phyloP scores from a whole-genome alignment of 2,113 vertebrate species.

The Nothocercus julius region DNA sequence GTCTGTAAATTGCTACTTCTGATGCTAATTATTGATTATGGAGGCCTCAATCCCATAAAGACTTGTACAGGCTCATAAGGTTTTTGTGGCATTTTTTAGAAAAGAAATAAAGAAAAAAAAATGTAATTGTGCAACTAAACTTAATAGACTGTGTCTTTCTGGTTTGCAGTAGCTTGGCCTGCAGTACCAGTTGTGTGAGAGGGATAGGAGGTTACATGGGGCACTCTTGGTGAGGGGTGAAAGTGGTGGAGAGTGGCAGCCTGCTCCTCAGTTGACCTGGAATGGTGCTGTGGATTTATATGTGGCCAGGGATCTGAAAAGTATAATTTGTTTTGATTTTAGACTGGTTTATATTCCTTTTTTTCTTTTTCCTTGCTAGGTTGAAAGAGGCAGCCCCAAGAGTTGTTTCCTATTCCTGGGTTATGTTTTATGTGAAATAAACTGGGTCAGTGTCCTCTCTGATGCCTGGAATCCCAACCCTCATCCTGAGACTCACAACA shows the following conservation, averaged over 20 bases:
- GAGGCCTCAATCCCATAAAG: no score
- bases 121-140: background rate
- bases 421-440: slow-evolving; percentile 90
- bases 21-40: no score
- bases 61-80: no score
- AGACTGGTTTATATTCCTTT: background rate
- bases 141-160: background rate
- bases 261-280: background rate
- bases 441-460: slow-evolving; percentile 93
- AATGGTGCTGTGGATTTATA: background rate
- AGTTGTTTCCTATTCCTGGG: slow-evolving; percentile 96
- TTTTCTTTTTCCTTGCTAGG: slow-evolving; percentile 72
- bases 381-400: slow-evolving; percentile 96
- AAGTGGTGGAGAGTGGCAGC: background rate
- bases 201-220: background rate
- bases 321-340: background rate
- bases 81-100: no score
- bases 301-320: background rate
- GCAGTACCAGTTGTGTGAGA: background rate
- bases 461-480: slow-evolving; percentile 84
- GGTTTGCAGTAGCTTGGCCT: background rate
- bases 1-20: no score
- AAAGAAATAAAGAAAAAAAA: background rate
- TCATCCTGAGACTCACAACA: slow-evolving; percentile 74
- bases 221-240: rapidly evolving